Base-by-base conservation (phyloP, 2,888 invertebrate genomes). In the Oligia latruncula region DNA sequence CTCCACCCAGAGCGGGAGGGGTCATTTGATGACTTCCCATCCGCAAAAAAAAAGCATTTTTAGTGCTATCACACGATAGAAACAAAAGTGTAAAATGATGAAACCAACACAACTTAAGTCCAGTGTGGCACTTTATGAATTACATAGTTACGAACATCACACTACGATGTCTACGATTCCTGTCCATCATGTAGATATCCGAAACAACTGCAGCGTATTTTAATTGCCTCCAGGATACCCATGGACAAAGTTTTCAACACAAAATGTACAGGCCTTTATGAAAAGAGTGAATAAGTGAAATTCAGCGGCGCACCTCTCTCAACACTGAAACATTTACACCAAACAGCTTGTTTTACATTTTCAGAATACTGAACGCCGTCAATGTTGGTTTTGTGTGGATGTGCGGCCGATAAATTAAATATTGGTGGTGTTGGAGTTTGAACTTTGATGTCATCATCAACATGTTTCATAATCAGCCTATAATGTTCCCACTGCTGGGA, bases 281-380 rank as follows among this genome's bases (percentile, higher is more conserved):
- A 79, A 82, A 82, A 82, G 68, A 82, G 80, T 88, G 85, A 84
- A 87, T 85, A 90, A 90, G 78, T 88, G 87, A 88, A 88, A 90
- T 90, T 85, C 84, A 64, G 82, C 74, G 81, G 84, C 81, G 80
- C 77, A 83, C 83, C 83, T 84, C 80, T 71, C 81, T 74, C 68
- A 52, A 40, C 77, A 67, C 82, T 90, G 84, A 88, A 90, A 90
- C 87, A 90, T 91, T 91, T 87, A 91, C 85, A 83, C 83, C 86
- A 75, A 85, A 82, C 75, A 65, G 85, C 80, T 89, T 88, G 91
- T 89, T 91, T 91, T 89, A 90, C 89, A 90, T 90, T 90, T 91
- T 88, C 89, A 60, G 88, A 87, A 85, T 86, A 74, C 83, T 82
- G 81, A 81, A 76, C 74, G 78, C 68, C 71, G 79, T 79, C 87